Percentiles rank a stretch among this genome's conserved stretches.
These are phyloP conservation scores for Lottia scabra DNA, from an alignment of 2,888 invertebrate species.

Conservation along the genomic window DNA sequence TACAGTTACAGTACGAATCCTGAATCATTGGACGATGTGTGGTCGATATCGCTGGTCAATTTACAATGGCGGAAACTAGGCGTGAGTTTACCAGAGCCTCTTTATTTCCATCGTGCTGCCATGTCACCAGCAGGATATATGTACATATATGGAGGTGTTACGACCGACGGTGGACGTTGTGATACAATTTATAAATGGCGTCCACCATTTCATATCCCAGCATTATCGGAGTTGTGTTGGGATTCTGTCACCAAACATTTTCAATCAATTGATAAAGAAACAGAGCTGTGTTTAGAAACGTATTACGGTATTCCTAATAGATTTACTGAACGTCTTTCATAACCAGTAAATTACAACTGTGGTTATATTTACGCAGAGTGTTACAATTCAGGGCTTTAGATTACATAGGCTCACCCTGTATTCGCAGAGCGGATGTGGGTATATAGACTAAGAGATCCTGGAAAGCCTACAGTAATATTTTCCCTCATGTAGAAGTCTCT, in stretches of 20 bases:
- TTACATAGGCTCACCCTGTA: no score
- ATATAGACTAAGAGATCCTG: no score
- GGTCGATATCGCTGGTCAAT: constrained; percentile 81
- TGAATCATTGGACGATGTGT: constrained; percentile 77
- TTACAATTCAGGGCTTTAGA: no score
- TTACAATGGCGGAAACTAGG: constrained; percentile 82
- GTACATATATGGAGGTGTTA: constrained; percentile 68
- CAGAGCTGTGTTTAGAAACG: constrained; percentile 1
- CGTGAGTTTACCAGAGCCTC: constrained; percentile 78
- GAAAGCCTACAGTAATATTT: no score
- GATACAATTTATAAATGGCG: constrained; percentile 79
- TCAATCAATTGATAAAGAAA: not conserved
- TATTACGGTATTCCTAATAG: constrained; percentile 9
- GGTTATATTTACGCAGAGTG: no score
- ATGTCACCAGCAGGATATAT: constrained; percentile 74
- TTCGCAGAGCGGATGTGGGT: no score
- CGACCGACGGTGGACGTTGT: constrained; percentile 71
- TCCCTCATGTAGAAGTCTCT: no score
- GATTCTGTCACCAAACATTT: constrained; percentile 75
- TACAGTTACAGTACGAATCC: constrained; percentile 73
- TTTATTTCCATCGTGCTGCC: constrained; percentile 89
- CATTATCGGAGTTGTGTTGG: constrained; percentile 89
- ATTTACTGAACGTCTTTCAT: not conserved
- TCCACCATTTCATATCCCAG: constrained; percentile 85
- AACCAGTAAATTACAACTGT: no score